Conservation (phyloP, 2,113 vertebrate species). For the Merops nubicus region DNA sequence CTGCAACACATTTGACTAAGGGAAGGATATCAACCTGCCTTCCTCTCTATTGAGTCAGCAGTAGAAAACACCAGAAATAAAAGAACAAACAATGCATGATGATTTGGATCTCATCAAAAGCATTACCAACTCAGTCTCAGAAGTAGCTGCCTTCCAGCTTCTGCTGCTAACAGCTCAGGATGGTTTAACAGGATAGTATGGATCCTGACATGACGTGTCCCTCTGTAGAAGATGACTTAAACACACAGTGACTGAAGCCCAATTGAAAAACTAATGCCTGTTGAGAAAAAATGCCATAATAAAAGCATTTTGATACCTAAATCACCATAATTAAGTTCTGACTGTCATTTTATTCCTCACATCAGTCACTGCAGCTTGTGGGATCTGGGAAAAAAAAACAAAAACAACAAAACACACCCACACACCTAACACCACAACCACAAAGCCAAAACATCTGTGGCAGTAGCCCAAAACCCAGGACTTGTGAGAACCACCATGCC, state of each 20-base stretch:
- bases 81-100: background rate
- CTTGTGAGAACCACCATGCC: background rate
- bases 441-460: background rate
- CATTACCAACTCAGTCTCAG: background rate
- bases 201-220: background rate
- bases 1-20: background rate
- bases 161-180: background rate
- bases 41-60: background rate
- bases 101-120: background rate
- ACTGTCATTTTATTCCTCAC: background rate
- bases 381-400: background rate
- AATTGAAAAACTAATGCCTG: background rate
- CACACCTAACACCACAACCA: no score
- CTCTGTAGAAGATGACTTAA: background rate
- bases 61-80: background rate
- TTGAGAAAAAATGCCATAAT: background rate
- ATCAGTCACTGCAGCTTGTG: background rate
- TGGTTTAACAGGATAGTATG: background rate
- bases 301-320: background rate
- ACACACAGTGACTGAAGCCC: background rate
- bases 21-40: background rate
- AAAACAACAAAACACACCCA: no score
- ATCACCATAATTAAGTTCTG: background rate
- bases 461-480: background rate
- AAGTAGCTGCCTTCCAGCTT: background rate